phyloP scores from a whole-genome alignment of 2,797 vertebrate genomes.

The Carduelis carduelis region DNA sequence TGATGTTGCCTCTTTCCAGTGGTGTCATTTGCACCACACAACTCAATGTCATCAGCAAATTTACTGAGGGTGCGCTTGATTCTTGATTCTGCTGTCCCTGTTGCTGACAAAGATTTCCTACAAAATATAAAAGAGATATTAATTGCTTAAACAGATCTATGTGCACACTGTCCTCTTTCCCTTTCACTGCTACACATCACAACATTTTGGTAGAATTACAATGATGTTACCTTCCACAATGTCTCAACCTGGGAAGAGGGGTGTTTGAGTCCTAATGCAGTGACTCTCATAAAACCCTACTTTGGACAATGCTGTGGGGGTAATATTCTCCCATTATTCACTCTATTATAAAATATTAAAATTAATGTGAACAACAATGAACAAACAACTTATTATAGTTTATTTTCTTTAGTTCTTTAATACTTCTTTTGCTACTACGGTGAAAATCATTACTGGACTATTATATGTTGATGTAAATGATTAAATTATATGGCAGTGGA shows the following conservation, averaged over 20 bases:
- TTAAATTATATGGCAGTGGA: neutral
- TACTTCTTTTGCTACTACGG: neutral
- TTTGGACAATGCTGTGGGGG: neutral
- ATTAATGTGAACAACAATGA: neutral
- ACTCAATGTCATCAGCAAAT: neutral
- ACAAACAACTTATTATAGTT: neutral
- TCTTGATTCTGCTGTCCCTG: neutral
- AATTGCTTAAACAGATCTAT: neutral
- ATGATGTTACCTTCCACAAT: neutral
- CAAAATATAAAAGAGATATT: neutral
- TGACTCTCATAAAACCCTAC: neutral
- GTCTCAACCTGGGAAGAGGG: neutral
- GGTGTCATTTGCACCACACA: rapidly evolving
- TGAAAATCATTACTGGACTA: neutral
- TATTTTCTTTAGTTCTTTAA: neutral
- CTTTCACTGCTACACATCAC: neutral
- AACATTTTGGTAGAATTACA: neutral
- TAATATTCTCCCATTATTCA: neutral
- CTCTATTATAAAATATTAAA: neutral
- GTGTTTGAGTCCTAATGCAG: neutral
- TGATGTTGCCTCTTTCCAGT: neutral
- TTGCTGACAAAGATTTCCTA: neutral
- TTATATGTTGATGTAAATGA: neutral
- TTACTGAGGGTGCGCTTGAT: neutral
- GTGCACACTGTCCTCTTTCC: neutral